phyloP scores from a whole-genome alignment of 2,113 vertebrate species.

The Hemiscyllium ocellatum region DNA sequence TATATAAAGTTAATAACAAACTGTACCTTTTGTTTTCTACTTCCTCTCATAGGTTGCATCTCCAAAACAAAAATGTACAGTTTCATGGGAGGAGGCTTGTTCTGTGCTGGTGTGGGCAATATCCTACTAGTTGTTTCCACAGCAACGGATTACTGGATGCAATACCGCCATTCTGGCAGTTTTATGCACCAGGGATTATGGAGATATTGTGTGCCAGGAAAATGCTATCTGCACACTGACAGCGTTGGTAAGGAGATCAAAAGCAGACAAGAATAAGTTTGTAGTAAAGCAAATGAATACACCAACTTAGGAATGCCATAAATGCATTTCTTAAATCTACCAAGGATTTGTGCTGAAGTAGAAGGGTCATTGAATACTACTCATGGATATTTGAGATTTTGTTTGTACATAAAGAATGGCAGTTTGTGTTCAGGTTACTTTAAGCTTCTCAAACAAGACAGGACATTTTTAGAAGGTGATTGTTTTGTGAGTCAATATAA shows the following conservation, averaged over 20 bases:
- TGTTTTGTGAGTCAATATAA: not conserved
- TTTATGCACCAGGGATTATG: constrained; percentile 61
- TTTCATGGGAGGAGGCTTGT: constrained; percentile 63
- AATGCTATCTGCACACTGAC: constrained; percentile 56
- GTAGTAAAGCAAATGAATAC: not conserved
- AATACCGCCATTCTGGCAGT: constrained; percentile 58
- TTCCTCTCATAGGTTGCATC: not conserved
- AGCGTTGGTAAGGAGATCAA: constrained; percentile 48
- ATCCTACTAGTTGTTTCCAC: constrained; percentile 68
- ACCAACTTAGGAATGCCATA: too few relatives aligned
- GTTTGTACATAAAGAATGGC: not conserved
- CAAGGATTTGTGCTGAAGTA: not conserved
- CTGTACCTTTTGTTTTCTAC: not conserved
- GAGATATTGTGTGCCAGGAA: constrained; percentile 57
- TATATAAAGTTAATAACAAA: not conserved
- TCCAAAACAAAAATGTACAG: constrained; percentile 61
- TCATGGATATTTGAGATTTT: not conserved
- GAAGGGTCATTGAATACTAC: not conserved
- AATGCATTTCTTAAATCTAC: not conserved
- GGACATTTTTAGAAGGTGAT: not conserved
- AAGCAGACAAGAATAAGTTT: not conserved
- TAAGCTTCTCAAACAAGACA: not conserved
- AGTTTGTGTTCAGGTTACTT: not conserved
- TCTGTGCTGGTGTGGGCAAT: constrained; percentile 62
- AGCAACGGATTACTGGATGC: constrained; percentile 67